Evolutionary conservation across 2,113 vertebrate genomes (phyloP), one percentile per base, ranked within the genome.

Genomic region (Aldabrachelys gigantea): DNA sequence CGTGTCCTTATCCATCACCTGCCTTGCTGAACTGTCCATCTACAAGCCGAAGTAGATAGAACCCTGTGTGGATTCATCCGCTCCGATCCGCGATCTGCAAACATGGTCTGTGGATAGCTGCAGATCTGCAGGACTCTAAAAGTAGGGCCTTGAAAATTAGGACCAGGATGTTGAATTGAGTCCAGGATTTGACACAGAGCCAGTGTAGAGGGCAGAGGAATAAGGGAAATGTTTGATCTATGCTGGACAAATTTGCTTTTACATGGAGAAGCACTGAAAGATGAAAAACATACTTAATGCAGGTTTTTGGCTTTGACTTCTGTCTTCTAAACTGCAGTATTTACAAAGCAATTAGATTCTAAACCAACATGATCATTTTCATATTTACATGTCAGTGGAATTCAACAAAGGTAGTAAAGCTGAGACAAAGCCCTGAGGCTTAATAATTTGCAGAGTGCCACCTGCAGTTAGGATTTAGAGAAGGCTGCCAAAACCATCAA

Each of bases 371-470:
- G 11, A 10, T 31, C 2, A 2, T 1, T 5, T 49, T 47, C 84
- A 21, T 22, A 47, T 44, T n/a, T 76, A 4, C 41, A 25, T 1
- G 2, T 72, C 65, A 81, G 54, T 54, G 87, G 53, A 78, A 84
- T 3, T 80, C 78, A 29, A 41, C 75, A 54, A 16, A 0, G 8
- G 22, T 29, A 53, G 41, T 44, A 56, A 87, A 44, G 38, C 41
- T 62, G 72, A 31, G 1, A 5, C 1, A 9, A 72, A 72, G 41
- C 11, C 4, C 27, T 29, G 38, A 1, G 62, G 49, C 59, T 85
- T 10, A 79, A 38, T 12, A 38, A 49, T 29, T 76, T 82, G 35
- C 83, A 80, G 14, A 88, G 90, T 92, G 96, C 94, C 94, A 94
- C 81, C 94, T 96, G 81, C 79, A 92, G 96, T 87, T 59, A 8